phyloP scores from a whole-genome alignment of 1,140 invertebrate species.

The Globodera ellingtonae region DNA sequence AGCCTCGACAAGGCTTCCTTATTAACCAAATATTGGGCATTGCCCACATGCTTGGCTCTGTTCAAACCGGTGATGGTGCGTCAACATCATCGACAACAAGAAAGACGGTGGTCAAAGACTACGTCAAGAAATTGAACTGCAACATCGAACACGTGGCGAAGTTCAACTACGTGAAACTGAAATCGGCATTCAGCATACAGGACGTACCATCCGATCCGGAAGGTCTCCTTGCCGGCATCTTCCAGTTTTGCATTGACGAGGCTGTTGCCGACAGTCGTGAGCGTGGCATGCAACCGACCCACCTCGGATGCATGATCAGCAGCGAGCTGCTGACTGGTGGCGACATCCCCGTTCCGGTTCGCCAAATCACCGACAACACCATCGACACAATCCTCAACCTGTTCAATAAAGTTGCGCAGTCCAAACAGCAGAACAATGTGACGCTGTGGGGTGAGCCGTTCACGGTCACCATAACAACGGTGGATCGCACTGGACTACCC shows the following conservation, averaged over 20 bases:
- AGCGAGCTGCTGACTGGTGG: background rate
- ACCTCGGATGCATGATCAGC: slow-evolving; percentile 3
- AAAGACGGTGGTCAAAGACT: background rate
- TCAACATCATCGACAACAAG: no score
- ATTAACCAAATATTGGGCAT: no score
- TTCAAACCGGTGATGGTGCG: no score
- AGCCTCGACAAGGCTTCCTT: no score
- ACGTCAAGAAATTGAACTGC: background rate
- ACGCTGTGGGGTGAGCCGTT: slow-evolving; percentile 6
- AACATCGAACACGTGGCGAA: background rate
- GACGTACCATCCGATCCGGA: background rate
- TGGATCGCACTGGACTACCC: background rate
- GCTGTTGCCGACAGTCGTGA: background rate
- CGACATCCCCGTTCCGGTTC: background rate
- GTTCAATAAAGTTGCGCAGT: background rate
- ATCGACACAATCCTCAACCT: background rate
- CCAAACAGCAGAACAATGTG: background rate
- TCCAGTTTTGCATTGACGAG: background rate
- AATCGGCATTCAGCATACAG: background rate
- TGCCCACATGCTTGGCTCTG: no score
- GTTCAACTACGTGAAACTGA: background rate
- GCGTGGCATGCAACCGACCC: background rate
- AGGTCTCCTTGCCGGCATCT: background rate
- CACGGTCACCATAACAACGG: background rate
- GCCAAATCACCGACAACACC: background rate